Percentiles rank a stretch among this genome's conserved stretches.
Conservation (phyloP, 2,113 vertebrate genomes). For the Speoplatyrhinus poulsoni region DNA sequence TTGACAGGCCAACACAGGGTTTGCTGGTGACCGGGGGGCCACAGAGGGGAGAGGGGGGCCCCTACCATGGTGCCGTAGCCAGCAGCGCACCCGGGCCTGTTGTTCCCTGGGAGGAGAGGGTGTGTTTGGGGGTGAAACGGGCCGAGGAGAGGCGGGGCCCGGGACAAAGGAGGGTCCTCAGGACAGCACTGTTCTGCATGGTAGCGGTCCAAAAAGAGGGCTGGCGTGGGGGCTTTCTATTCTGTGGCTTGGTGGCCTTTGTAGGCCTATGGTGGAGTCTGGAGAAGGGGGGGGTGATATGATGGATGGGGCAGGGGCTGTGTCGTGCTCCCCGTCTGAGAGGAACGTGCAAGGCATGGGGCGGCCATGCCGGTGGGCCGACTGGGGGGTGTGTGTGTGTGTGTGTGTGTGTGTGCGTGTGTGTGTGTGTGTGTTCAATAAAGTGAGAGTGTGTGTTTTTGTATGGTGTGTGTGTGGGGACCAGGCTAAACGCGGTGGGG, state of each 20-base stretch:
- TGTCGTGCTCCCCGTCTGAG: slow-evolving; percentile 73
- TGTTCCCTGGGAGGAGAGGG: slow-evolving; percentile 66
- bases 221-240: slow-evolving; percentile 61
- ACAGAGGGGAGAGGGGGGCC: slow-evolving; percentile 42
- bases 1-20: slow-evolving; percentile 73
- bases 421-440: slow-evolving; percentile 20
- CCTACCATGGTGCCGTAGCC: slow-evolving; percentile 63
- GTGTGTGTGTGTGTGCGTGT: slow-evolving; percentile 1
- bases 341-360: slow-evolving; percentile 71
- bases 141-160: slow-evolving; percentile 63
- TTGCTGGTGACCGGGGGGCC: slow-evolving; percentile 75
- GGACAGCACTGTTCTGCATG: slow-evolving; percentile 72
- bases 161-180: slow-evolving; percentile 66
- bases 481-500: slow-evolving; percentile 16
- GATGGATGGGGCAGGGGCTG: slow-evolving; percentile 40
- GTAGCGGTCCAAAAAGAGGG: slow-evolving; percentile 60
- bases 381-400: neutral
- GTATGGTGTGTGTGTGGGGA: slow-evolving; percentile 21
- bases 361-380: slow-evolving; percentile 34
- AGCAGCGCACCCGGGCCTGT: slow-evolving; percentile 58
- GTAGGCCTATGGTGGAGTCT: slow-evolving; percentile 59
- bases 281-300: slow-evolving; percentile 30
- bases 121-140: slow-evolving; percentile 67
- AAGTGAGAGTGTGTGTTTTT: slow-evolving; percentile 29
- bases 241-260: slow-evolving; percentile 62